A percentile compares a stretch with the other conserved stretches of the same genome.
Conservation (phyloP, 2,113 vertebrate genomes). For the Rhinopomastus cyanomelas region DNA sequence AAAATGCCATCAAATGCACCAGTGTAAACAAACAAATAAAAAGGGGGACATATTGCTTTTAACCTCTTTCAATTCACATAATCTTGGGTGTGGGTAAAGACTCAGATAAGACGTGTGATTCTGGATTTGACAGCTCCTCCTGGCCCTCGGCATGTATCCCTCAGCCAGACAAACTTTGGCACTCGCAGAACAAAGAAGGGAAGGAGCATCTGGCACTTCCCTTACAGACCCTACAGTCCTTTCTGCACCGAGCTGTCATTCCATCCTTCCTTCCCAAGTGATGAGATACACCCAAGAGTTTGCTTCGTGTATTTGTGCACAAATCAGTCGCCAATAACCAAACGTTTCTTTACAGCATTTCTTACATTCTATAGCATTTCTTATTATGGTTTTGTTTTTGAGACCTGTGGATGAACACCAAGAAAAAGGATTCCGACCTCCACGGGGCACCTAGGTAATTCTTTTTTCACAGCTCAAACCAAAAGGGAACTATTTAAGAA, state of each 20-base stretch:
- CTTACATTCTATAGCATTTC: neutral
- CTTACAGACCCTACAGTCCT: neutral
- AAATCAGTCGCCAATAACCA: neutral
- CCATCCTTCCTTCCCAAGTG: neutral
- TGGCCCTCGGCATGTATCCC: neutral
- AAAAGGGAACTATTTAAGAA: neutral
- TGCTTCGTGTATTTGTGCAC: neutral
- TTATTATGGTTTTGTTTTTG: neutral
- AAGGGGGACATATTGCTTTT: neutral
- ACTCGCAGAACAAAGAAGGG: neutral
- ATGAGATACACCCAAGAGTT: neutral
- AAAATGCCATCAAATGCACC: neutral
- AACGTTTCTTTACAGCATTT: no score
- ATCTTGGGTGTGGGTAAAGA: neutral
- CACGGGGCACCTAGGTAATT: neutral
- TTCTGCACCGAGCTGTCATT: neutral
- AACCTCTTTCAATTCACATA: neutral
- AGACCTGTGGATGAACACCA: neutral
- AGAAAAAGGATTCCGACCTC: neutral
- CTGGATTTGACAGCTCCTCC: neutral
- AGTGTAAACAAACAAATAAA: constrained; percentile 43
- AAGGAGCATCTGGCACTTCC: constrained; percentile 5
- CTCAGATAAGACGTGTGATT: neutral
- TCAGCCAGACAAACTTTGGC: neutral
- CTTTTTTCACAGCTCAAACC: neutral